Evolutionary conservation across 2,797 vertebrate species (phyloP).

Genomic region (Rhincodon typus): DNA sequence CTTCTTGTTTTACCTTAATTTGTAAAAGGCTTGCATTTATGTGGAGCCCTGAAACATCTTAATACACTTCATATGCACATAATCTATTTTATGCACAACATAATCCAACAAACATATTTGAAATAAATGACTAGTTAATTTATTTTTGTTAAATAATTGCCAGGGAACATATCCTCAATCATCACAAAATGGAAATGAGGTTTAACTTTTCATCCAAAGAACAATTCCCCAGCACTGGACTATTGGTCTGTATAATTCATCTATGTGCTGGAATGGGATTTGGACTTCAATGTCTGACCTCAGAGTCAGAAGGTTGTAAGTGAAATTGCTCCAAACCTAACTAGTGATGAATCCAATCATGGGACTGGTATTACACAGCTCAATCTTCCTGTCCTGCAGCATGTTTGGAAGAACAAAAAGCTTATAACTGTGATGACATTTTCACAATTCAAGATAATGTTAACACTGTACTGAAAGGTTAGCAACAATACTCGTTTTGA

Average conservation of each 20-base stretch:
- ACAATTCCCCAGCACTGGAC: background rate
- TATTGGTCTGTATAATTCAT: background rate
- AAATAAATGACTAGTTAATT: background rate
- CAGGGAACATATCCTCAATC: background rate
- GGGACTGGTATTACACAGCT: background rate
- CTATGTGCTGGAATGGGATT: background rate
- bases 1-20: background rate
- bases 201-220: background rate
- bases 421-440: background rate
- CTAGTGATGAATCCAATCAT: background rate
- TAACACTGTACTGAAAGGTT: background rate
- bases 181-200: background rate
- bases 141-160: background rate
- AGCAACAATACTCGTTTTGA: too few species aligned
- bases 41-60: background rate
- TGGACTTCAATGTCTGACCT: background rate
- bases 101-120: background rate
- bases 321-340: background rate
- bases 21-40: background rate
- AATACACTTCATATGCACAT: background rate
- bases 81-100: background rate
- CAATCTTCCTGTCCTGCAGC: background rate
- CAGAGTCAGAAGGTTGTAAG: background rate
- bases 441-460: background rate
- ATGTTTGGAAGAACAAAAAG: background rate